Evolutionary conservation across 2,113 vertebrate species (phyloP).

Genomic region (Campylomormyrus numenius): DNA sequence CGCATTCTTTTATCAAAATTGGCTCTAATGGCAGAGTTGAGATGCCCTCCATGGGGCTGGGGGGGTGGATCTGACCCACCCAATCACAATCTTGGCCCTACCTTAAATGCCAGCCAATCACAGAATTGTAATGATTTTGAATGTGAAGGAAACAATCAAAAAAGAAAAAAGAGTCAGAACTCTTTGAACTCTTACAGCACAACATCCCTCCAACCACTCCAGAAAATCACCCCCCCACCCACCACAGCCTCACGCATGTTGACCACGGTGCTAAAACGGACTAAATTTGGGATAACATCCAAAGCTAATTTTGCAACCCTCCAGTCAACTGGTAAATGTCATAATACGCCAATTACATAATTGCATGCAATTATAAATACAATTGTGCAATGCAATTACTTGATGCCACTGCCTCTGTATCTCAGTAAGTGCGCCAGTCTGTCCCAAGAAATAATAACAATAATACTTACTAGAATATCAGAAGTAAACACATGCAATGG

Average conservation of each 20-base stretch:
- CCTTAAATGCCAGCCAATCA: not conserved
- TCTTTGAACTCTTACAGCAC: not conserved
- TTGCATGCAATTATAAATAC: not conserved
- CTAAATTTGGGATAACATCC: not conserved
- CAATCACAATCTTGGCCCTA: not conserved
- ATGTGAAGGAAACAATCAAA: not conserved
- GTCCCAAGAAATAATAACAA: not conserved
- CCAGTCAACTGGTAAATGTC: not conserved
- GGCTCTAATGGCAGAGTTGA: not conserved
- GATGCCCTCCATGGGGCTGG: not conserved
- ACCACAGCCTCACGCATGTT: not conserved
- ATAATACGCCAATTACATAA: not conserved
- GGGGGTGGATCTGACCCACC: not conserved
- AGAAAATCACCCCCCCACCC: not conserved
- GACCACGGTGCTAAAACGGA: not conserved
- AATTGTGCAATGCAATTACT: not conserved
- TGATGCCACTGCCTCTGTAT: not conserved
- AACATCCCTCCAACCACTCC: not conserved
- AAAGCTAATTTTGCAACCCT: not conserved
- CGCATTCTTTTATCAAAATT: not conserved
- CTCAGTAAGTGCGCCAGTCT: not conserved
- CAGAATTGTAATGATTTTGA: not conserved
- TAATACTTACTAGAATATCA: not conserved
- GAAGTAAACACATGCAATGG: not conserved
- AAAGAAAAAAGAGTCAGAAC: not conserved